These are phyloP conservation scores for Pseudochirops corinnae DNA, from an alignment of 2,797 vertebrate genomes.

Conservation along the genomic window DNA sequence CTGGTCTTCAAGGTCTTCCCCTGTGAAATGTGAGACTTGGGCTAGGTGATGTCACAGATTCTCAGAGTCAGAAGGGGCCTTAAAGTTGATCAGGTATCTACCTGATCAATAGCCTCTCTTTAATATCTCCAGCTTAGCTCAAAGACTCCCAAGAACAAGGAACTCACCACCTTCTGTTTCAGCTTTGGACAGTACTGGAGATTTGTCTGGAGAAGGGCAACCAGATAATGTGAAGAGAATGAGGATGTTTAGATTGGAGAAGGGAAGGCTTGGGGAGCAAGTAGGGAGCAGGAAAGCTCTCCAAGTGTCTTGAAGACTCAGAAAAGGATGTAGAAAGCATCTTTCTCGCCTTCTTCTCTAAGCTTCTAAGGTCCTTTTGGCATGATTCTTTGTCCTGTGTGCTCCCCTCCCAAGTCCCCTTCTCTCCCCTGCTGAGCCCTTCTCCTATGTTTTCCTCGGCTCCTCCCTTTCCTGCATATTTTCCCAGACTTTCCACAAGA, in stretches of 20 bases:
- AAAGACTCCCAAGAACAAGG: not conserved
- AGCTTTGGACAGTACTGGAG: not conserved
- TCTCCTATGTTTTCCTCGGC: constrained; percentile 67
- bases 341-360: not conserved
- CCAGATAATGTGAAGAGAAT: not conserved
- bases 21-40: not conserved
- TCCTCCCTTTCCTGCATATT: constrained; percentile 73
- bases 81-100: not conserved
- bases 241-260: not conserved
- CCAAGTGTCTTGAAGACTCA: not conserved
- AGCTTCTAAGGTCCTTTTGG: not conserved
- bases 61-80: not conserved
- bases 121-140: not conserved
- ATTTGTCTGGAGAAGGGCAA: not conserved
- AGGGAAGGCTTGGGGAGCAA: not conserved
- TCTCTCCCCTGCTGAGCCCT: constrained; percentile 18
- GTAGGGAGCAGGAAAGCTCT: not conserved
- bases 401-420: not conserved
- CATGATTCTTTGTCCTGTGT: not conserved
- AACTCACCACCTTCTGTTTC: not conserved
- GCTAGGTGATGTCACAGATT: not conserved
- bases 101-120: not conserved
- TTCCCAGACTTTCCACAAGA: constrained; percentile 82
- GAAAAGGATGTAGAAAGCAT: not conserved
- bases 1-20: not conserved